These are phyloP conservation scores for Thinocorus orbignyianus DNA, from an alignment of 2,113 vertebrate species.

Conservation along the genomic window DNA sequence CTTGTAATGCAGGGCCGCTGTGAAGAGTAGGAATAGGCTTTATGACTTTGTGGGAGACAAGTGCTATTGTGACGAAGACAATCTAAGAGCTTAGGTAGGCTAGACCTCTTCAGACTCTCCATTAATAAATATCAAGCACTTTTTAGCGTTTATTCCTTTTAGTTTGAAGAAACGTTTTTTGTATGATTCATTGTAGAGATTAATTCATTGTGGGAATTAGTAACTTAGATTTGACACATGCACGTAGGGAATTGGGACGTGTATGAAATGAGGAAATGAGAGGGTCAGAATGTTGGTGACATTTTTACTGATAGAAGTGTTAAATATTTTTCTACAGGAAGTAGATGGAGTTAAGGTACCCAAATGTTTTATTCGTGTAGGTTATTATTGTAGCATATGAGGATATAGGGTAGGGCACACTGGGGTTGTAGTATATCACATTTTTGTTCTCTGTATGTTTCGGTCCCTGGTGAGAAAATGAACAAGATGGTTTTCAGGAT, in stretches of 20 bases:
- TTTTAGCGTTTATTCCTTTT: neutral
- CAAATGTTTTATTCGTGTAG: neutral
- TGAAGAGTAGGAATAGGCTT: neutral
- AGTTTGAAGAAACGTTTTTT: neutral
- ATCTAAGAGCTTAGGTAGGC: neutral
- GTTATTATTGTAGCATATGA: neutral
- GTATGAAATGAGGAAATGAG: neutral
- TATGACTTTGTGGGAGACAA: neutral
- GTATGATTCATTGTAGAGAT: neutral
- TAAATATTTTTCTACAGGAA: neutral
- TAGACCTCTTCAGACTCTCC: neutral
- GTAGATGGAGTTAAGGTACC: neutral
- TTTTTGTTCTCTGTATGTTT: neutral
- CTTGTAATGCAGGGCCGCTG: neutral
- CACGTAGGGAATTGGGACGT: neutral
- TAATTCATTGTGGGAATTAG: neutral
- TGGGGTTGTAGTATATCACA: neutral
- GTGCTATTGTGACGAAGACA: accelerated
- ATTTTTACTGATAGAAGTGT: neutral
- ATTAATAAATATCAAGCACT: neutral
- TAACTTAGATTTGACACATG: neutral
- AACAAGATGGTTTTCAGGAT: neutral
- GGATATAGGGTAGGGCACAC: neutral
- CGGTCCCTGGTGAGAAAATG: neutral
- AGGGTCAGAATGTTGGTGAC: neutral